These are phyloP conservation scores for Chelonia mydas DNA, from an alignment of 2,797 vertebrate species.

Conservation along the genomic window DNA sequence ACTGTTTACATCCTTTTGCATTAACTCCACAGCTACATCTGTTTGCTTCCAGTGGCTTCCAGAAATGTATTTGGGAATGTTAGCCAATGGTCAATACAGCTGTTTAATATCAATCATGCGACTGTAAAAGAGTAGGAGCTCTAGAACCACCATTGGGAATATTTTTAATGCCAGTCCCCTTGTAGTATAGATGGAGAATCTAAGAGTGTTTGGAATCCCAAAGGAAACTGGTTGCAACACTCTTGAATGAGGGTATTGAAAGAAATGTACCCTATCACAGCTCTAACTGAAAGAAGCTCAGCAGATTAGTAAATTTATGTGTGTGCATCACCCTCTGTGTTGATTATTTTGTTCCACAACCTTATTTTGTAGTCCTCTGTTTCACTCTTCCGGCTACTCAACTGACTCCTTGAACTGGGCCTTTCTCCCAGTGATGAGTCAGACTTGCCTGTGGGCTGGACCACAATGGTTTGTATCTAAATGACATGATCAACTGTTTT, in stretches of 20 bases:
- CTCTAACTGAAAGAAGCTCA: neutral
- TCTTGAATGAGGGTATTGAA: neutral
- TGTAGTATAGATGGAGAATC: neutral
- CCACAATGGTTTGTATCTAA: accelerated
- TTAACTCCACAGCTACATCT: constrained; percentile 63
- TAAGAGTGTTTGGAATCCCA: neutral
- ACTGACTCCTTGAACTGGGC: accelerated
- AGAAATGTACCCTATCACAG: neutral
- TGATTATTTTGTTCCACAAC: neutral
- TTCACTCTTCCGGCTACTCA: neutral
- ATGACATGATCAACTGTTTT: neutral
- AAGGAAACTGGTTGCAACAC: neutral
- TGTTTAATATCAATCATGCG: constrained; percentile 39
- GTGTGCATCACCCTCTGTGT: accelerated
- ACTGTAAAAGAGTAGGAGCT: constrained; percentile 29
- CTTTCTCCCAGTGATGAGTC: neutral
- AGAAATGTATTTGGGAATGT: constrained; percentile 64
- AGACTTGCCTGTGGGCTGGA: neutral
- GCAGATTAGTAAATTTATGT: neutral
- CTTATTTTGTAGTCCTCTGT: neutral
- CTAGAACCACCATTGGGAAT: neutral
- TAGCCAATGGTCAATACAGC: constrained; percentile 58
- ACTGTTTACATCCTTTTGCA: constrained; percentile 68
- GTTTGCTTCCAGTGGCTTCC: constrained; percentile 66
- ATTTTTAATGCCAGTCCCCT: neutral